A percentile compares a stretch with the other conserved stretches of the same genome.
These are phyloP conservation scores for Oligia latruncula DNA, from an alignment of 2,888 invertebrate species.

Conservation along the genomic window DNA sequence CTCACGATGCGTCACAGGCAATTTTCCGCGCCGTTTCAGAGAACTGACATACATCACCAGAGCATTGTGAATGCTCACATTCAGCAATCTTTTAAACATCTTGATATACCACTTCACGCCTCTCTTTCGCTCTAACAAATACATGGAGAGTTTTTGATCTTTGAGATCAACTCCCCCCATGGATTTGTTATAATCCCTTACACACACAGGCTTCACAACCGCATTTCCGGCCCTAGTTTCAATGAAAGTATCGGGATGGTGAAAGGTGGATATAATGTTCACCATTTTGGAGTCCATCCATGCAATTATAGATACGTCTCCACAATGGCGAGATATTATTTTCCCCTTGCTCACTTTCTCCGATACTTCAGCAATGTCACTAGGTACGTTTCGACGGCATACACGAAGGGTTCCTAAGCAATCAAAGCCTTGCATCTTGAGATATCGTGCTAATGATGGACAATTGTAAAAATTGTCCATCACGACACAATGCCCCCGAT, in stretches of 20 bases:
- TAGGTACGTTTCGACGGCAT: conserved; percentile 57
- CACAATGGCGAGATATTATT: conserved; percentile 46
- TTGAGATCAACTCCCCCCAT: conserved; percentile 49
- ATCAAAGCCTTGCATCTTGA: conserved; percentile 54
- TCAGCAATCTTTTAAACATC: conserved; percentile 56
- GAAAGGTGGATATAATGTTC: conserved; percentile 46
- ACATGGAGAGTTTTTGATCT: conserved; percentile 62
- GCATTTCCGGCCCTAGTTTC: conserved; percentile 32
- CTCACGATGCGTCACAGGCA: conserved; percentile 12
- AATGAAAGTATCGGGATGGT: conserved; percentile 17
- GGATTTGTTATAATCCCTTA: conserved; percentile 52
- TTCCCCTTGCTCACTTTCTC: conserved; percentile 23
- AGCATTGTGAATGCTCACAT: conserved; percentile 53
- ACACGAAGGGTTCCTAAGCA: conserved; percentile 60
- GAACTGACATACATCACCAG: conserved; percentile 38
- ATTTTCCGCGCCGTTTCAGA: conserved; percentile 18
- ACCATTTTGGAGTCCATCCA: conserved; percentile 42
- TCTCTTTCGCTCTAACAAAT: conserved; percentile 60
- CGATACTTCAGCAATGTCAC: conserved; percentile 17
- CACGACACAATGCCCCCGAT: conserved; percentile 48
- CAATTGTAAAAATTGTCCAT: conserved; percentile 53
- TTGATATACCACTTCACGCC: conserved; percentile 61
- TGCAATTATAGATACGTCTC: conserved; percentile 46
- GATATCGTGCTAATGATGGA: conserved; percentile 56
- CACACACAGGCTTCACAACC: conserved; percentile 45